A percentile compares a stretch with the other conserved stretches of the same genome.
phyloP scores from a whole-genome alignment of 2,113 vertebrate species.

The Mesembrinibis cayennensis region DNA sequence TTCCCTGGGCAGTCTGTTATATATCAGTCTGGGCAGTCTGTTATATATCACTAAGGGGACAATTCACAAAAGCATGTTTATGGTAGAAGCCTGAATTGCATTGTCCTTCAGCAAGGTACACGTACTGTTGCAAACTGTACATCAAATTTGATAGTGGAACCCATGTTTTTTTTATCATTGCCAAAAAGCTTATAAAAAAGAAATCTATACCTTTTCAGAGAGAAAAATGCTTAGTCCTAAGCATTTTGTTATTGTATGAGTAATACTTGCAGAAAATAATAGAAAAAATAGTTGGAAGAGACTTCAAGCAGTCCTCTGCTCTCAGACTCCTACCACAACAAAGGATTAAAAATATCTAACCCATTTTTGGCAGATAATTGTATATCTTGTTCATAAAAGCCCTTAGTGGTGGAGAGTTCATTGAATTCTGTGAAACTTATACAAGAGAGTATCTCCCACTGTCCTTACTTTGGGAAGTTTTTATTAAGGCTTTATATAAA shows the following conservation, averaged over 20 bases:
- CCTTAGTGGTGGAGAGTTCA: neutral
- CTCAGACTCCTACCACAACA: neutral
- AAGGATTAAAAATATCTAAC: constrained; percentile 3
- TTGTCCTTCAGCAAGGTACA: neutral
- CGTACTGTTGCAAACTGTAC: neutral
- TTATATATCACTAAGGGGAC: neutral
- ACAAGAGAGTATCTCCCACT: neutral
- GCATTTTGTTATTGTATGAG: neutral
- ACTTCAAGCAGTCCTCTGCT: neutral
- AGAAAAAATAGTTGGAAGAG: neutral
- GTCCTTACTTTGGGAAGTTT: neutral
- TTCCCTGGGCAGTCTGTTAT: too few relatives aligned
- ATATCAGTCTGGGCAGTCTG: too few relatives aligned
- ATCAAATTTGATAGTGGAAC: neutral
- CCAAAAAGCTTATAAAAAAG: neutral
- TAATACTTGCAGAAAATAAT: neutral
- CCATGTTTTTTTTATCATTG: neutral
- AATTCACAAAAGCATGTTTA: neutral
- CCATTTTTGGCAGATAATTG: neutral
- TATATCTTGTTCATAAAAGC: neutral
- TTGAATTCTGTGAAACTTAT: neutral
- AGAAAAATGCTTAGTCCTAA: neutral
- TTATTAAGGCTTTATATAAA: neutral
- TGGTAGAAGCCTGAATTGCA: neutral
- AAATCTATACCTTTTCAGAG: neutral